Percentiles rank a stretch among this genome's conserved stretches.
Conservation (phyloP, 2,888 invertebrate genomes). For the Phasia obesa region DNA sequence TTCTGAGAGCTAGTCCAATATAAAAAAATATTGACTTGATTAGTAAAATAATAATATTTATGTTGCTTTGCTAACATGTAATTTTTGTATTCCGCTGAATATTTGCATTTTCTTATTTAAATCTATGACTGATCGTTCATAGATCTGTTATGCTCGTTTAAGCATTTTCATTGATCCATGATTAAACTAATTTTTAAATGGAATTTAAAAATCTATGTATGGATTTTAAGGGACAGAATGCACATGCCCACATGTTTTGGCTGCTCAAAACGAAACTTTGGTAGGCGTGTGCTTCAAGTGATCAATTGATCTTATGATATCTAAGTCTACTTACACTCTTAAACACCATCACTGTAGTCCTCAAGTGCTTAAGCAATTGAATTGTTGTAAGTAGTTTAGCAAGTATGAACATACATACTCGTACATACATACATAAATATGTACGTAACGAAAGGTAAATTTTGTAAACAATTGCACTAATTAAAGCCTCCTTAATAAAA, state of each 20-base stretch:
- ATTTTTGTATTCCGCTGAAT: no score
- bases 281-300: slow-evolving; percentile 62
- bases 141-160: no score
- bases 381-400: slow-evolving; percentile 27
- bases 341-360: slow-evolving; percentile 16
- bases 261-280: slow-evolving; percentile 52
- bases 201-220: slow-evolving; percentile 74
- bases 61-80: no score
- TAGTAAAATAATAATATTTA: no score
- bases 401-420: not conserved
- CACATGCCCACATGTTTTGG: slow-evolving; percentile 58
- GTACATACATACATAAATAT: not conserved
- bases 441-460: slow-evolving; percentile 77
- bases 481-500: slow-evolving; percentile 78
- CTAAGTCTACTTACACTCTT: not conserved
- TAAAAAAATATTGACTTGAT: no score
- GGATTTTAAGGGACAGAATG: slow-evolving; percentile 21
- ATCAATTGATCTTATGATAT: slow-evolving; percentile 19
- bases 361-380: slow-evolving; percentile 50
- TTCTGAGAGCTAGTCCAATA: no score
- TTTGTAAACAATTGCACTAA: slow-evolving; percentile 81
- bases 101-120: slow-evolving; percentile 69
- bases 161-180: slow-evolving; percentile 67
- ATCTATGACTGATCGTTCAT: slow-evolving; percentile 26
- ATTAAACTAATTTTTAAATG: slow-evolving; percentile 78